Evolutionary conservation across 1,140 invertebrate species (phyloP).

Genomic region (Drosophila willistoni): DNA sequence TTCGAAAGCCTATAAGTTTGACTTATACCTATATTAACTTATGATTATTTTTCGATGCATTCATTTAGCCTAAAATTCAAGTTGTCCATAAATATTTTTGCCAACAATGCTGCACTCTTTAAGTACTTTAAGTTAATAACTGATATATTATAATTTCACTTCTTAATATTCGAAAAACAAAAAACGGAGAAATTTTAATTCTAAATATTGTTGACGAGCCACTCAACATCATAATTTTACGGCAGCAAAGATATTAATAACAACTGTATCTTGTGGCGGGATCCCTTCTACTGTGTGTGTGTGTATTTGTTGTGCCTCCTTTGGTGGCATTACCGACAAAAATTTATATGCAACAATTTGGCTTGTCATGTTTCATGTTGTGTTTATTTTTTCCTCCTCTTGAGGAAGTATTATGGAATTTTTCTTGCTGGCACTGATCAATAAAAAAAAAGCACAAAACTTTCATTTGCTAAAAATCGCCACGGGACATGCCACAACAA

Average conservation of each 20-base stretch:
- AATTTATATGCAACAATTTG: slow-evolving; percentile 56
- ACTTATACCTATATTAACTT: too few species aligned
- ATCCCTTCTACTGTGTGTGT: neutral
- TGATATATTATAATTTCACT: slow-evolving; percentile 2
- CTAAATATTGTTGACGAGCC: slow-evolving; percentile 10
- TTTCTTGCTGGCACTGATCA: slow-evolving; percentile 45
- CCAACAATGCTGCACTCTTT: too few species aligned
- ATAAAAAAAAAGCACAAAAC: slow-evolving; percentile 60
- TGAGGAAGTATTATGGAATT: slow-evolving; percentile 26
- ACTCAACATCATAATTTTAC: slow-evolving; percentile 8
- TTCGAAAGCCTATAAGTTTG: too few species aligned
- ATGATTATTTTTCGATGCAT: too few species aligned
- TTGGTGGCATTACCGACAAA: slow-evolving; percentile 12
- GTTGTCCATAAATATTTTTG: neutral
- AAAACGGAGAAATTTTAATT: slow-evolving; percentile 11
- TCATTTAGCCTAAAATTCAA: neutral
- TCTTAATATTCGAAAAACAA: neutral
- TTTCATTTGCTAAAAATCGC: slow-evolving; percentile 59
- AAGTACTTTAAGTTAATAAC: neutral
- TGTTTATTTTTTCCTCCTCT: neutral
- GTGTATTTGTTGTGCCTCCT: neutral
- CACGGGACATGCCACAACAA: slow-evolving; percentile 60
- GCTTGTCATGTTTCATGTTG: slow-evolving; percentile 24
- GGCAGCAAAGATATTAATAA: slow-evolving; percentile 8
- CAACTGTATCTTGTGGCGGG: neutral